Conservation (phyloP, 2,113 vertebrate species). For the Cephalophus harveyi region DNA sequence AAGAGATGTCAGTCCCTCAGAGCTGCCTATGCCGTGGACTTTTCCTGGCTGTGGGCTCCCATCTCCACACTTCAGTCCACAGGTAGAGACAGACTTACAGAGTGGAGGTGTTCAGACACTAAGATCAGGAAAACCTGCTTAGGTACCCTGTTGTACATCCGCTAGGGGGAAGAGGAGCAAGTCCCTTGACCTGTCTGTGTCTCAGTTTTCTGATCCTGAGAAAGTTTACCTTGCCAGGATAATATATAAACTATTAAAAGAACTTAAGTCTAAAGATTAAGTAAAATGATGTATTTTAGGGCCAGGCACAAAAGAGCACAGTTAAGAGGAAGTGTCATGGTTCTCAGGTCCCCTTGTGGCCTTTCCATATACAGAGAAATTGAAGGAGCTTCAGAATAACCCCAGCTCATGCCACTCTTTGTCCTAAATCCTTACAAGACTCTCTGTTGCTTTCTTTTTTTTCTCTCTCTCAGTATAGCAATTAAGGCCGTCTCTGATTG, state of each 20-base stretch:
- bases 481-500: background rate
- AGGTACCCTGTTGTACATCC: background rate
- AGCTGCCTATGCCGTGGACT: no score
- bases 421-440: background rate
- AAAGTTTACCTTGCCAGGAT: background rate
- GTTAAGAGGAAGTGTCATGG: background rate
- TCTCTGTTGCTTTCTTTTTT: background rate
- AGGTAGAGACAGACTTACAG: background rate
- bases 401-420: background rate
- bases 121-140: background rate
- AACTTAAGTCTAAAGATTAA: background rate
- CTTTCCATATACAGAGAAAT: background rate
- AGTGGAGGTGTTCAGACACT: background rate
- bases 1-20: background rate
- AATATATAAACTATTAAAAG: background rate
- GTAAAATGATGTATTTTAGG: background rate
- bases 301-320: background rate
- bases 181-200: background rate
- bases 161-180: background rate
- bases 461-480: background rate
- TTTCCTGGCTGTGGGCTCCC: background rate
- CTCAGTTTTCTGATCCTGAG: conserved; percentile 5
- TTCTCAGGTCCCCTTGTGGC: background rate
- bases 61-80: background rate
- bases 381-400: background rate